A percentile compares a stretch with the other conserved stretches of the same genome.
phyloP scores from a whole-genome alignment of 2,888 invertebrate species.

The Archaeoteleia sp. region DNA sequence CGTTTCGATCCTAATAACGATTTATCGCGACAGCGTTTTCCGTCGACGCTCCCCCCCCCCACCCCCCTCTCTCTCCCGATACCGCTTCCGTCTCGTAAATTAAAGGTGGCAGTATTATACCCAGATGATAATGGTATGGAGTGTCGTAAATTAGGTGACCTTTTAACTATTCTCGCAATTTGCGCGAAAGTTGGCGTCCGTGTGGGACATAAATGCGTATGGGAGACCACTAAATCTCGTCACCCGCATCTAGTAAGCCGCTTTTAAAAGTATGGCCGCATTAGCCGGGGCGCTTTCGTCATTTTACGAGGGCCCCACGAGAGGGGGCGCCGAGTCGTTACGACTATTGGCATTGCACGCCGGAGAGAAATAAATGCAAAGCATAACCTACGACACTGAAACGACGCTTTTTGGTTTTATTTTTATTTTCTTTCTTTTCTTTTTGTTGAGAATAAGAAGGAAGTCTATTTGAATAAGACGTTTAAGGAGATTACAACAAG shows the following conservation, averaged over 20 bases:
- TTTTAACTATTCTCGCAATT: conserved; percentile 45
- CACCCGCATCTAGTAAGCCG: conserved; percentile 27
- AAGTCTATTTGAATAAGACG: too few relatives aligned
- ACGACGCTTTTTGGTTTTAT: too few relatives aligned
- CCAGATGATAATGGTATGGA: conserved; percentile 35
- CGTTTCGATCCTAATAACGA: conserved; percentile 49
- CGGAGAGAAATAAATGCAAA: too few relatives aligned
- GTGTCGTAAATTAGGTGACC: conserved; percentile 39
- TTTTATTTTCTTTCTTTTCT: too few relatives aligned
- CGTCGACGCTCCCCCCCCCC: conserved; percentile 24
- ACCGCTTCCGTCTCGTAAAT: conserved; percentile 48
- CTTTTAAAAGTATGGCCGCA: conserved; percentile 34
- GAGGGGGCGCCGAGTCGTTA: too few relatives aligned
- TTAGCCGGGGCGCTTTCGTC: conserved; percentile 28
- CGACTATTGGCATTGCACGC: too few relatives aligned
- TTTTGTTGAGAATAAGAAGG: too few relatives aligned
- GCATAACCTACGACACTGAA: too few relatives aligned
- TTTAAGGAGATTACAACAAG: too few relatives aligned
- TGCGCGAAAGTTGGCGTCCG: conserved; percentile 36
- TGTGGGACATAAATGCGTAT: conserved; percentile 16
- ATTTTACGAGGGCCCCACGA: conserved; percentile 6
- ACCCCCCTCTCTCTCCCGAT: conserved; percentile 15
- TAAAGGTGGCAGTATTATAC: conserved; percentile 41
- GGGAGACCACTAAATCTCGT: conserved; percentile 28
- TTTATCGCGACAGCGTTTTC: conserved; percentile 47